phyloP scores from a whole-genome alignment of 2,888 invertebrate genomes.

The Amphipyra tragopoginis region DNA sequence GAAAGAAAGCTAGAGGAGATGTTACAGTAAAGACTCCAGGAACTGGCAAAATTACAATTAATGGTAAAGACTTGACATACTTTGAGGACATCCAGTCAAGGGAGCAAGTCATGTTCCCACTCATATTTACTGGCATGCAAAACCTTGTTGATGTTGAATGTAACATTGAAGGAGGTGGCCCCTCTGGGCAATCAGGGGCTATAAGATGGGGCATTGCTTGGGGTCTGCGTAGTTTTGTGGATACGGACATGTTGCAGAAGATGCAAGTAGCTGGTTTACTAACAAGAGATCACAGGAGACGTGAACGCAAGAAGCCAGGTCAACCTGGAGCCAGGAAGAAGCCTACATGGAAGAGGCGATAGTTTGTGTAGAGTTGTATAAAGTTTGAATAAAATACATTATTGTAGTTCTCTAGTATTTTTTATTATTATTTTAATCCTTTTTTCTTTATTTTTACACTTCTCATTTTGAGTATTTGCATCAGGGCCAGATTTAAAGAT shows the following conservation, averaged over 20 bases:
- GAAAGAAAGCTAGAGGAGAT: constrained; percentile 93
- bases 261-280: constrained; percentile 97
- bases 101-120: constrained; percentile 96
- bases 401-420: constrained; percentile 3
- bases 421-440: neutral
- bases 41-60: constrained; percentile 95
- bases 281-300: constrained; percentile 93
- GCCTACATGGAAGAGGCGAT: constrained; percentile 97
- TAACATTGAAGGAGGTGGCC: constrained; percentile 92
- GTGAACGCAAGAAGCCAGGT: constrained; percentile 98
- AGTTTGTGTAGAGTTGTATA: constrained; percentile 63
- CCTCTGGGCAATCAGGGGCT: constrained; percentile 96
- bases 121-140: constrained; percentile 94
- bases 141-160: constrained; percentile 96
- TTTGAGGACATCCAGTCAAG: constrained; percentile 93
- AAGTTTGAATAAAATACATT: constrained; percentile 32
- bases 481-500: too few species aligned
- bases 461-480: too few species aligned
- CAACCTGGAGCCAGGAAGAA: constrained; percentile 97
- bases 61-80: constrained; percentile 94
- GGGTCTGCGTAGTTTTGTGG: constrained; percentile 95
- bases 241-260: constrained; percentile 93
- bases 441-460: too few species aligned
- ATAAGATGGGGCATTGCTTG: constrained; percentile 96
- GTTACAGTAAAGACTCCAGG: constrained; percentile 96